These are phyloP conservation scores for Drosophila differens DNA, from an alignment of 2,888 invertebrate genomes.

Conservation along the genomic window DNA sequence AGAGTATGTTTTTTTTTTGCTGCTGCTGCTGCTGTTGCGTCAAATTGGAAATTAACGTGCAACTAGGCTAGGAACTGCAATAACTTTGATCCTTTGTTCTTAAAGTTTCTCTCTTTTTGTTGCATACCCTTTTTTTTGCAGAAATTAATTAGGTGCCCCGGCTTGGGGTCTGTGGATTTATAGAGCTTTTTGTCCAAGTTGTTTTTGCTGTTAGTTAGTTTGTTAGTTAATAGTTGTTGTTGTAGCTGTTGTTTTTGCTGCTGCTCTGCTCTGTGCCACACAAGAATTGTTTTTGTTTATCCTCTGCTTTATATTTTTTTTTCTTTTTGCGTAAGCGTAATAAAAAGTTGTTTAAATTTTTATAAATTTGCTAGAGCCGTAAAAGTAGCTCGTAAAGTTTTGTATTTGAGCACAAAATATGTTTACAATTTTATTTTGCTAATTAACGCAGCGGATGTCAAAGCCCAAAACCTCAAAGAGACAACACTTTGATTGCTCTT, in stretches of 20 bases:
- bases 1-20: constrained; percentile 35
- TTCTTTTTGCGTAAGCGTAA: constrained; percentile 24
- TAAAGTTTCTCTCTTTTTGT: constrained; percentile 59
- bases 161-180: constrained; percentile 60
- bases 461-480: constrained; percentile 12
- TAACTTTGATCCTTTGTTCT: constrained; percentile 74
- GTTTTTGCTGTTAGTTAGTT: constrained; percentile 35
- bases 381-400: constrained; percentile 69
- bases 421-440: constrained; percentile 44
- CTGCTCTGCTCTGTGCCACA: constrained; percentile 62
- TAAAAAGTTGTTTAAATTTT: constrained; percentile 52
- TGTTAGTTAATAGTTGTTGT: constrained; percentile 27
- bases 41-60: constrained; percentile 78
- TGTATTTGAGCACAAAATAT: constrained; percentile 32
- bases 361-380: constrained; percentile 61
- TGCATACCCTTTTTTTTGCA: constrained; percentile 36
- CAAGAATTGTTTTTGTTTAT: constrained; percentile 31
- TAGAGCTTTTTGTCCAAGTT: constrained; percentile 70
- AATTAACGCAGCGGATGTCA: constrained; percentile 58
- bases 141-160: constrained; percentile 77
- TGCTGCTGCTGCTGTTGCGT: constrained; percentile 49
- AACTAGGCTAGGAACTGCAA: constrained; percentile 67
- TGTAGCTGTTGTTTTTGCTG: constrained; percentile 26
- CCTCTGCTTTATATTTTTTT: background rate
- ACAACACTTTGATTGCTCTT: constrained; percentile 33